These are phyloP conservation scores for Coenonympha glycerion DNA, from an alignment of 2,888 invertebrate genomes.

Conservation along the genomic window DNA sequence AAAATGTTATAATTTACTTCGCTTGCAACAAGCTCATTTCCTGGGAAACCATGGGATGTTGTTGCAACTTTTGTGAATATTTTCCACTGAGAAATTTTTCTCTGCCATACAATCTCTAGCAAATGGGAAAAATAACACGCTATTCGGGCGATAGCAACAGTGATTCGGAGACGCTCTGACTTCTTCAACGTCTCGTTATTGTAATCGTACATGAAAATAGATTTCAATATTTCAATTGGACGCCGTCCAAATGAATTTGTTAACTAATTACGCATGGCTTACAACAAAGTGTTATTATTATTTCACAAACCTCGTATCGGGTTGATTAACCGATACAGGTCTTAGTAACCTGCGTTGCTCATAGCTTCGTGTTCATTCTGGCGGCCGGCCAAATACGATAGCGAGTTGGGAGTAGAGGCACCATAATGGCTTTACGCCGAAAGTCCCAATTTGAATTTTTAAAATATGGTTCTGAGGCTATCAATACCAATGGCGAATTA, in stretches of 20 bases:
- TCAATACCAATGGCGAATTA: neutral
- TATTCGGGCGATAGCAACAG: neutral
- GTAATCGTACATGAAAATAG: neutral
- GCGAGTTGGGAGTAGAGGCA: constrained; percentile 24
- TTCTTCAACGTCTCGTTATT: neutral
- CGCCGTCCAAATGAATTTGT: constrained; percentile 28
- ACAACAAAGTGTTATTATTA: constrained; percentile 29
- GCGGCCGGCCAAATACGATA: constrained; percentile 47
- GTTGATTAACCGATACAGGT: constrained; percentile 71
- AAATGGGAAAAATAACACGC: neutral
- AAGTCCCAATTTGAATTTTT: constrained; percentile 5
- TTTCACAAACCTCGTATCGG: constrained; percentile 53
- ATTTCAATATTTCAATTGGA: constrained; percentile 18
- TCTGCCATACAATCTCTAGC: too few relatives aligned
- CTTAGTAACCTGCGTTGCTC: constrained; percentile 58
- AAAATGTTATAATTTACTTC: too few relatives aligned
- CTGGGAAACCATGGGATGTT: too few relatives aligned
- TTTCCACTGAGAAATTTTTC: too few relatives aligned
- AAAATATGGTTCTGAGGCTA: neutral
- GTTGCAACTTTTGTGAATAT: too few relatives aligned
- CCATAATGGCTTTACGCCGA: neutral
- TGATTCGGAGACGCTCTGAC: neutral
- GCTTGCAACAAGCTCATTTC: too few relatives aligned
- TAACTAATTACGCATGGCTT: constrained; percentile 24
- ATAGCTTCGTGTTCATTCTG: constrained; percentile 62